Conservation (phyloP, 2,797 vertebrate species). For the Potorous gilbertii region DNA sequence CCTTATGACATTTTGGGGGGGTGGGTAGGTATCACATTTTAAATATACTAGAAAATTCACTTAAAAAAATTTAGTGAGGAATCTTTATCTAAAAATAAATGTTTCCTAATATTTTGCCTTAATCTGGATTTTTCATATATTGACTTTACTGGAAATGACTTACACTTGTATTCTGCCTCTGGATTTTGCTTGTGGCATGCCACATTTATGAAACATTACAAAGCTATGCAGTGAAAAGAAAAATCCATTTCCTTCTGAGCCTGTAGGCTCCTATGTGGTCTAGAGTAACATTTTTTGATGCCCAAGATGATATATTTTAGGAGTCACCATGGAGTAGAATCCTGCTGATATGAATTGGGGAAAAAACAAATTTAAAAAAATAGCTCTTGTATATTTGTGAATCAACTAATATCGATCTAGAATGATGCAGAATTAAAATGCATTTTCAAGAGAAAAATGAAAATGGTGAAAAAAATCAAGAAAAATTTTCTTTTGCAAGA, state of each 20-base stretch:
- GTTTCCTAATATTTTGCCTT: not conserved
- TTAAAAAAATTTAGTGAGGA: not conserved
- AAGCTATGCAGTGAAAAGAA: not conserved
- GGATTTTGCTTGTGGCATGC: not conserved
- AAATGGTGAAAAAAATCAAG: not conserved
- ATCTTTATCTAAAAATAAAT: not conserved
- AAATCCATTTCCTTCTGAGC: not conserved
- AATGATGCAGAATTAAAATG: constrained; percentile 7
- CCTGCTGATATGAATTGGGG: not conserved
- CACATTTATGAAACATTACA: not conserved
- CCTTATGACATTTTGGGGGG: not conserved
- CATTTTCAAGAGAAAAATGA: not conserved
- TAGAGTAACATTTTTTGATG: constrained; percentile 28
- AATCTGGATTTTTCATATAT: not conserved
- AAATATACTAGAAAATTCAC: not conserved
- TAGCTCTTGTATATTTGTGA: constrained; percentile 47
- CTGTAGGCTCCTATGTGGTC: not conserved
- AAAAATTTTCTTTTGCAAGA: not conserved
- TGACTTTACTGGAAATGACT: not conserved
- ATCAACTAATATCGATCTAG: constrained; percentile 29
- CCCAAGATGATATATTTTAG: constrained; percentile 11
- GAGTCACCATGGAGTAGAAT: constrained; percentile 6
- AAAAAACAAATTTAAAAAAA: constrained; percentile 31
- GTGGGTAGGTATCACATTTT: not conserved
- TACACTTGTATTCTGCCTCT: not conserved